Evolutionary conservation across 2,888 invertebrate genomes (phyloP).

Genomic region (Hecatera dysodea): DNA sequence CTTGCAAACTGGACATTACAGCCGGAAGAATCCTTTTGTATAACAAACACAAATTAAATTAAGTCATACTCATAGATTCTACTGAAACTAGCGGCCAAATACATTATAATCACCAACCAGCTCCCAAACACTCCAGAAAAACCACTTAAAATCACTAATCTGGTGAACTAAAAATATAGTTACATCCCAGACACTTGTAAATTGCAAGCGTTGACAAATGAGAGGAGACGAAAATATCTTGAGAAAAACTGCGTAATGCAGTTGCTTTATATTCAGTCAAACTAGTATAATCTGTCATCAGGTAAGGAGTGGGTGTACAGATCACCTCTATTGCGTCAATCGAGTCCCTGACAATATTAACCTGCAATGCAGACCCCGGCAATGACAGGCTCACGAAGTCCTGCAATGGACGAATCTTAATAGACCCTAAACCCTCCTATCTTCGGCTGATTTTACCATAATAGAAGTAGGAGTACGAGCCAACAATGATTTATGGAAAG

Average conservation of each 20-base stretch:
- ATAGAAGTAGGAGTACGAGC: background rate
- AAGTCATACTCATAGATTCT: background rate
- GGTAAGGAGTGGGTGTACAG: slow-evolving; percentile 33
- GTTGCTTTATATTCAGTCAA: slow-evolving; percentile 32
- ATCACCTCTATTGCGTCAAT: slow-evolving; percentile 17
- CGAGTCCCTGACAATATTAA: background rate
- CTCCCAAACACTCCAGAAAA: slow-evolving; percentile 10
- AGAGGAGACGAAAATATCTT: slow-evolving; percentile 32
- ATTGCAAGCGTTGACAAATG: slow-evolving; percentile 58
- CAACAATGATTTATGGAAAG: slow-evolving; percentile 1
- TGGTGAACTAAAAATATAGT: slow-evolving; percentile 39
- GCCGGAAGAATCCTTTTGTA: no score
- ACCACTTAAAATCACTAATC: slow-evolving; percentile 15
- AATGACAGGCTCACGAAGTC: background rate
- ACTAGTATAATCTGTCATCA: slow-evolving; percentile 31
- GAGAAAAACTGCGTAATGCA: slow-evolving; percentile 40
- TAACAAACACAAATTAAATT: slow-evolving; percentile 4
- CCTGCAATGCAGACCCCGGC: background rate
- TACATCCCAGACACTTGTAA: slow-evolving; percentile 26
- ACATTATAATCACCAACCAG: slow-evolving; percentile 10
- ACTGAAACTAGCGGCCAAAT: background rate
- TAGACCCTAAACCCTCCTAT: background rate
- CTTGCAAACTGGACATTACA: no score
- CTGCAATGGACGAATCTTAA: background rate
- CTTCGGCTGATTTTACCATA: background rate